Conservation (phyloP, 2,888 invertebrate species). For the Calameuta pallipes region DNA sequence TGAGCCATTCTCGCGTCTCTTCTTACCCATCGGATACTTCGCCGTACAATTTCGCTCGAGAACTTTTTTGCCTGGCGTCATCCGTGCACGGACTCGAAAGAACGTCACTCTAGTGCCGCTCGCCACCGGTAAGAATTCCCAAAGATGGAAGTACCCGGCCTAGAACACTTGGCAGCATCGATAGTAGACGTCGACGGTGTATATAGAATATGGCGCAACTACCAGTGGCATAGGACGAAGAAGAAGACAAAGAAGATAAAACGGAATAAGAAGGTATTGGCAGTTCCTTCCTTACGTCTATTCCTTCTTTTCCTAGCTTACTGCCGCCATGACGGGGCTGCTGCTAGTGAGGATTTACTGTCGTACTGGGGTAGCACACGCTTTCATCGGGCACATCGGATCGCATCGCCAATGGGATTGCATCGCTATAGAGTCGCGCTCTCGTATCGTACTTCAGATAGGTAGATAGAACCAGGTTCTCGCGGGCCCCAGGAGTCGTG, state of each 20-base stretch:
- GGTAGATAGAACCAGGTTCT: slow-evolving; percentile 42
- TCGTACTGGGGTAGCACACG: slow-evolving; percentile 46
- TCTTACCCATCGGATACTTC: background rate
- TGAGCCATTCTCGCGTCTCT: background rate
- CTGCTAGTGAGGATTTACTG: slow-evolving; percentile 59
- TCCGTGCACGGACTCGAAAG: background rate
- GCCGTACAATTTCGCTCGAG: background rate
- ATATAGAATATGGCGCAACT: background rate
- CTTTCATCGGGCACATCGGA: slow-evolving; percentile 57
- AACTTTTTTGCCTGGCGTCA: background rate
- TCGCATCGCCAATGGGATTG: slow-evolving; percentile 63
- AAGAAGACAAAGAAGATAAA: background rate
- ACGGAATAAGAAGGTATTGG: background rate
- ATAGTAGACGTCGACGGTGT: background rate
- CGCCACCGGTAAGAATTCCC: background rate
- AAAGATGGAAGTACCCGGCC: background rate
- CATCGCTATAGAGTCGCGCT: slow-evolving; percentile 54
- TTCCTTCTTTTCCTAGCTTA: background rate
- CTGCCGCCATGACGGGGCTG: background rate
- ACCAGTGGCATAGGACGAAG: background rate
- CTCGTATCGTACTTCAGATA: slow-evolving; percentile 56
- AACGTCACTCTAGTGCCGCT: background rate
- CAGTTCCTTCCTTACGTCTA: background rate
- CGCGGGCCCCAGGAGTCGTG: slow-evolving; percentile 53
- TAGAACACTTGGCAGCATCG: background rate